A percentile compares a stretch with the other conserved stretches of the same genome.
Conservation (phyloP, 2,888 invertebrate species). For the Micoletzkya japonica region DNA sequence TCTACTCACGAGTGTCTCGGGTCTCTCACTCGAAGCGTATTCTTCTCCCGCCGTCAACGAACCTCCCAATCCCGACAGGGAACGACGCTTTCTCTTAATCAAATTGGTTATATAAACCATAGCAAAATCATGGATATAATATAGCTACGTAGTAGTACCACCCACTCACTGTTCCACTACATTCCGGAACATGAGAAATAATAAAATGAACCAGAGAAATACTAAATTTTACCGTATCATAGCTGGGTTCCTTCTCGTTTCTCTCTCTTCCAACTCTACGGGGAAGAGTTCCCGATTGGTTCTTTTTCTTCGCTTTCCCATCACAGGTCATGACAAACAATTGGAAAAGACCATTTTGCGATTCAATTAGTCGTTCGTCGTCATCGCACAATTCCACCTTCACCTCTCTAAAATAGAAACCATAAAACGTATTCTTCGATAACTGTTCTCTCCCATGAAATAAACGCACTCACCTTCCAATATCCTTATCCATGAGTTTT, state of each 20-base stretch:
- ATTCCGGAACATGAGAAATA: too few species aligned
- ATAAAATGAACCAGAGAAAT: too few species aligned
- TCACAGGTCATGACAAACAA: conserved; percentile 42
- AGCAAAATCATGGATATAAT: background rate
- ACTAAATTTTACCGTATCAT: too few species aligned
- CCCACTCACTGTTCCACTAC: too few species aligned
- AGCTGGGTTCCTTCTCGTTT: conserved; percentile 13
- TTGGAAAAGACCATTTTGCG: conserved; percentile 50
- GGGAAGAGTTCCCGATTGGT: conserved; percentile 11
- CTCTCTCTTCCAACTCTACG: conserved; percentile 20
- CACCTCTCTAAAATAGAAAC: conserved; percentile 46
- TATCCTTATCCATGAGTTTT: conserved; percentile 51
- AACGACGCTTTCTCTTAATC: background rate
- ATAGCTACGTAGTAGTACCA: too few species aligned
- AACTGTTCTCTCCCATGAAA: background rate
- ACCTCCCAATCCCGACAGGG: background rate
- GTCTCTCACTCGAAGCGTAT: conserved; percentile 6
- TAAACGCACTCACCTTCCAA: conserved; percentile 40
- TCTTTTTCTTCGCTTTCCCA: too few species aligned
- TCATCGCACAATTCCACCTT: conserved; percentile 52
- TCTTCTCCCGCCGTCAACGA: conserved; percentile 2
- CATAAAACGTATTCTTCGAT: background rate
- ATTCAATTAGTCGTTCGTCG: conserved; percentile 39
- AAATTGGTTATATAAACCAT: background rate
- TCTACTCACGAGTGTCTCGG: conserved; percentile 28